These are phyloP conservation scores for Apomyelois bistriatella DNA, from an alignment of 2,888 invertebrate species.

Conservation along the genomic window DNA sequence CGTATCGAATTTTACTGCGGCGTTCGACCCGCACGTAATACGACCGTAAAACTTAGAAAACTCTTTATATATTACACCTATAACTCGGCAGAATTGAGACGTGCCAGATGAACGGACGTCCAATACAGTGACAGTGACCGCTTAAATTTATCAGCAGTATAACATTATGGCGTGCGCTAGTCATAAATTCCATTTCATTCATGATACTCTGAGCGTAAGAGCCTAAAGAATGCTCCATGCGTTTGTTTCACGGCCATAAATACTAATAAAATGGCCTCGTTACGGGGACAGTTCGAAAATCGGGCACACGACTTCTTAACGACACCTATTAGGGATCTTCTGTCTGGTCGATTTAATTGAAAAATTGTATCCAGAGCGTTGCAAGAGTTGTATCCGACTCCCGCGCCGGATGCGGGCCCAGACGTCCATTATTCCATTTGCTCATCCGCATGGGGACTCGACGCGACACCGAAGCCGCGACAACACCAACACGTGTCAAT, in stretches of 20 bases:
- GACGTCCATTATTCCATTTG: conserved; percentile 79
- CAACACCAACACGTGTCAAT: conserved; percentile 64
- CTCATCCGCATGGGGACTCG: conserved; percentile 74
- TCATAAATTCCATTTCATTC: conserved; percentile 73
- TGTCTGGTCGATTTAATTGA: conserved; percentile 79
- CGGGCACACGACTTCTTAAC: conserved; percentile 79
- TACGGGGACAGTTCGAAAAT: conserved; percentile 76
- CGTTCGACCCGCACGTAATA: conserved; percentile 56
- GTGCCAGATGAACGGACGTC: conserved; percentile 25
- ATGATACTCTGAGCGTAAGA: conserved; percentile 52
- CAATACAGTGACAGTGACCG: conserved; percentile 30
- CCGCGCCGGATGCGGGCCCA: conserved; percentile 79
- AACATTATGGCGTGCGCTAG: conserved; percentile 60
- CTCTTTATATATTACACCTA: conserved; percentile 55
- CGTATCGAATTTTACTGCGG: conserved; percentile 73
- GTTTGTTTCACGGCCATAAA: conserved; percentile 74
- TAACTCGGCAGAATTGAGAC: conserved; percentile 45
- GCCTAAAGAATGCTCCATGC: conserved; percentile 49
- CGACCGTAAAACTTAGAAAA: conserved; percentile 74
- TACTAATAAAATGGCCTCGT: conserved; percentile 77
- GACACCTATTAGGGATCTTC: conserved; percentile 79
- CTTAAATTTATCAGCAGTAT: conserved; percentile 46
- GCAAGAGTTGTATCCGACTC: conserved; percentile 76
- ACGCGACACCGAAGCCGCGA: conserved; percentile 24
- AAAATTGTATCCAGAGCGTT: conserved; percentile 78